A percentile compares a stretch with the other conserved stretches of the same genome.
Conservation (phyloP, 2,888 invertebrate species). For the Aphelenchoides bicaudatus region DNA sequence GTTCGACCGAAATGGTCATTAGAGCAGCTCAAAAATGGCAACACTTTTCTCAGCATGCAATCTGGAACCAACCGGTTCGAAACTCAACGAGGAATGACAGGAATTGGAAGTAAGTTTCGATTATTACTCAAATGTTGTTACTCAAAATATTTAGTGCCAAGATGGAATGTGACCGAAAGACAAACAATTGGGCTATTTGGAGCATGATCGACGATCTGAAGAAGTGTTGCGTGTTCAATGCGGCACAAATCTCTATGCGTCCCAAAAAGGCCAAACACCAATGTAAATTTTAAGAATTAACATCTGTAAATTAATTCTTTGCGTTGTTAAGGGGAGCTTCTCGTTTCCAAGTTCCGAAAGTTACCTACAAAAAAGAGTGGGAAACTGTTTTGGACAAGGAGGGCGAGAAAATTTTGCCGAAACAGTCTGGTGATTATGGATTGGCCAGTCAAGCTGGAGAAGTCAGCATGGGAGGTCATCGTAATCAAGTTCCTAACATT, state of each 20-base stretch:
- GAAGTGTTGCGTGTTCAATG: slow-evolving; percentile 44
- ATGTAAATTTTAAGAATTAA: neutral
- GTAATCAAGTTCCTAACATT: slow-evolving; percentile 59
- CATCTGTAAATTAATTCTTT: neutral
- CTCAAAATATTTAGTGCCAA: no score
- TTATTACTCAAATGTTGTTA: neutral
- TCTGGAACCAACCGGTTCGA: slow-evolving; percentile 60
- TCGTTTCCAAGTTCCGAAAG: slow-evolving; percentile 52
- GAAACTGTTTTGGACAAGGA: slow-evolving; percentile 59
- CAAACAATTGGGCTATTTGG: no score
- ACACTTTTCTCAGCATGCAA: slow-evolving; percentile 56
- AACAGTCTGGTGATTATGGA: slow-evolving; percentile 59
- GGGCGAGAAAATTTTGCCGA: slow-evolving; percentile 58
- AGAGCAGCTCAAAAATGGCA: slow-evolving; percentile 57
- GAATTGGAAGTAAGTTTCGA: no score
- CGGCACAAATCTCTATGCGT: slow-evolving; percentile 59
- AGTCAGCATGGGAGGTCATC: slow-evolving; percentile 55
- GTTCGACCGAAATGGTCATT: slow-evolving; percentile 47
- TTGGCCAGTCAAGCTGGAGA: slow-evolving; percentile 53
- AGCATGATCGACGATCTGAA: slow-evolving; percentile 57
- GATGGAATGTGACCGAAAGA: slow-evolving; percentile 58
- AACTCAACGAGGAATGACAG: slow-evolving; percentile 58
- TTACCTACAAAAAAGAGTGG: slow-evolving; percentile 58
- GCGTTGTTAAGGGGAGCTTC: slow-evolving; percentile 55
- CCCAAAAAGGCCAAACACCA: slow-evolving; percentile 56